Conservation (phyloP, 2,797 vertebrate genomes). For the Arvicola amphibius region DNA sequence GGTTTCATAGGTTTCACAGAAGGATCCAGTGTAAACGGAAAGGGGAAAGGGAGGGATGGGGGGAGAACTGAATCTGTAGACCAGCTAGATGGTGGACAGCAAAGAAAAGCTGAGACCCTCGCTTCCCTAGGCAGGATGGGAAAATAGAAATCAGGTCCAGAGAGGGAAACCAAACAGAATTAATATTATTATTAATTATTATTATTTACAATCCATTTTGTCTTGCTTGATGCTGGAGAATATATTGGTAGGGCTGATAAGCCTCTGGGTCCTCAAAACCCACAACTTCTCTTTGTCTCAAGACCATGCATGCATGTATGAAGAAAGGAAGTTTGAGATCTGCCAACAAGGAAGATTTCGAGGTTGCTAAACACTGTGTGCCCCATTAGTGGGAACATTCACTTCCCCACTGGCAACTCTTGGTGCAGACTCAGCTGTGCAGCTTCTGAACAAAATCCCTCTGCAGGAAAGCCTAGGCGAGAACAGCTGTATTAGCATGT, state of each 20-base stretch:
- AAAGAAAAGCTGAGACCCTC: conserved; percentile 33
- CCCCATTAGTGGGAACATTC: conserved; percentile 52
- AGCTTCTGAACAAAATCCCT: conserved; percentile 44
- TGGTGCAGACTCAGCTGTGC: conserved; percentile 56
- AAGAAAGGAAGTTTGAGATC: conserved; percentile 71
- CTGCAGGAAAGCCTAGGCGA: conserved; percentile 8
- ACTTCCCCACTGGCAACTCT: conserved; percentile 65
- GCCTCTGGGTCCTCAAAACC: conserved; percentile 62
- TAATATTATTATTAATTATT: no score
- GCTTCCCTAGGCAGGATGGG: conserved; percentile 34
- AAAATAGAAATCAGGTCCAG: conserved; percentile 43
- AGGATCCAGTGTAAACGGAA: not conserved
- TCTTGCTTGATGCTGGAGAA: conserved; percentile 51
- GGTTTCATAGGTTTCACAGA: not conserved
- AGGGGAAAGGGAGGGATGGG: not conserved
- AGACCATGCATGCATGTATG: conserved; percentile 50
- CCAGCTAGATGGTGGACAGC: not conserved
- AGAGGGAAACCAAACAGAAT: conserved; percentile 53
- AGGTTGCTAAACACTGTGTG: conserved; percentile 60
- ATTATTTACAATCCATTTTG: not conserved
- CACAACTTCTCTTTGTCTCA: conserved; percentile 60
- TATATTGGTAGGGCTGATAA: not conserved
- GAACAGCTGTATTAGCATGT: not conserved
- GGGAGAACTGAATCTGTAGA: not conserved
- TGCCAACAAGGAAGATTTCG: conserved; percentile 71